phyloP scores from a whole-genome alignment of 2,888 invertebrate species.

The Schizaphis graminum region DNA sequence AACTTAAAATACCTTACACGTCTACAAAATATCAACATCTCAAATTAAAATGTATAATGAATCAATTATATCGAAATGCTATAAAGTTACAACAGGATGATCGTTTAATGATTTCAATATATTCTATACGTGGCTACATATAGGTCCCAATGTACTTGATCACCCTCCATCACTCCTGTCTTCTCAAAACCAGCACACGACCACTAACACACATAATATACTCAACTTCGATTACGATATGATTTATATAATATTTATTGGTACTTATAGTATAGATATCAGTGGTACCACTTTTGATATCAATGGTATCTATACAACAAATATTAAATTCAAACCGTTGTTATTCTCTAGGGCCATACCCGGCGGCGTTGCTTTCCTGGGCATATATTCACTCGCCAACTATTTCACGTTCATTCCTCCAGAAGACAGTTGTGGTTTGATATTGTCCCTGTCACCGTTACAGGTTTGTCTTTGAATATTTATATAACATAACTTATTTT shows the following conservation, averaged over 20 bases:
- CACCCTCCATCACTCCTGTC: neutral
- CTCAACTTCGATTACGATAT: neutral
- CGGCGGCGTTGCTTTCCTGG: conserved; percentile 69
- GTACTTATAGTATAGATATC: neutral
- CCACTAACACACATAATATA: neutral
- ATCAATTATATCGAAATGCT: neutral
- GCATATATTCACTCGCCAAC: conserved; percentile 69
- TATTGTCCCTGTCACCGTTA: conserved; percentile 69
- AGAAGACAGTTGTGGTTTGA: conserved; percentile 69
- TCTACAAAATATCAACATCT: neutral
- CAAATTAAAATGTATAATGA: neutral
- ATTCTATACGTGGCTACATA: neutral
- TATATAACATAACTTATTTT: neutral
- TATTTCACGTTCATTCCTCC: conserved; percentile 69
- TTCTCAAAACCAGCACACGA: neutral
- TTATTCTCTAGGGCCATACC: conserved; percentile 69
- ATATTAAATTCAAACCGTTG: neutral
- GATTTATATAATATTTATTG: neutral
- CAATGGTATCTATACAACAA: neutral
- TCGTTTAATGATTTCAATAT: too few relatives aligned
- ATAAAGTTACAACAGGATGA: neutral
- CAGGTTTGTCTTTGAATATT: conserved; percentile 66
- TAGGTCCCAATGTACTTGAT: neutral
- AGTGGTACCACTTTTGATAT: neutral
- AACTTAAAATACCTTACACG: neutral